A percentile compares a stretch with the other conserved stretches of the same genome.
Evolutionary conservation across 2,888 invertebrate species (phyloP).

Genomic region (Linnaemya tessellans): DNA sequence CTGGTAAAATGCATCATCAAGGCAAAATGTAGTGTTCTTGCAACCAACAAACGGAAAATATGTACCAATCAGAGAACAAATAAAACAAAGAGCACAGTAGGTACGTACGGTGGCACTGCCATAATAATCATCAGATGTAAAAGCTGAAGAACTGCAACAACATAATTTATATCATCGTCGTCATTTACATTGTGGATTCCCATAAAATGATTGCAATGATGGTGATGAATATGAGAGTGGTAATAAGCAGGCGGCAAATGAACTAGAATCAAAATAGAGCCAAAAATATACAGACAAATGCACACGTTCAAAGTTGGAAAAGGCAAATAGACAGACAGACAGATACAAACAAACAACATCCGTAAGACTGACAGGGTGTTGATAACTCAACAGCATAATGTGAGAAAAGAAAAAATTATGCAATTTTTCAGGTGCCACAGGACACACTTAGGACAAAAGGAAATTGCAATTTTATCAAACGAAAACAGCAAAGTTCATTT

Average conservation of each 20-base stretch:
- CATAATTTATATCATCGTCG: slow-evolving; percentile 11
- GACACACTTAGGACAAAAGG: slow-evolving; percentile 43
- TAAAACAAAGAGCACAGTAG: background rate
- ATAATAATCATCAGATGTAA: background rate
- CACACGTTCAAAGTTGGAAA: background rate
- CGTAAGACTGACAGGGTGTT: slow-evolving; percentile 16
- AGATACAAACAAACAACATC: background rate
- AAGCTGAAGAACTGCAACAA: background rate
- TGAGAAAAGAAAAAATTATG: slow-evolving; percentile 19
- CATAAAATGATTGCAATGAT: slow-evolving; percentile 31
- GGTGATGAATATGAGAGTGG: slow-evolving; percentile 25
- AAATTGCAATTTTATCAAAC: slow-evolving; percentile 60
- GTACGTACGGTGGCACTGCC: background rate
- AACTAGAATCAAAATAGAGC: background rate
- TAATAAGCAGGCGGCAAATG: slow-evolving; percentile 18
- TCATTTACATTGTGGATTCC: slow-evolving; percentile 31
- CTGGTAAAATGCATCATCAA: slow-evolving; percentile 36
- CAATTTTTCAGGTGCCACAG: slow-evolving; percentile 53
- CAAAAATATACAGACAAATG: background rate
- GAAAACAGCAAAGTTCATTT: slow-evolving; percentile 4
- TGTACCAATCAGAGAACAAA: slow-evolving; percentile 22
- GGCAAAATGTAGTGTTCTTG: slow-evolving; percentile 3
- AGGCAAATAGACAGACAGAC: background rate
- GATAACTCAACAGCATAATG: slow-evolving; percentile 40
- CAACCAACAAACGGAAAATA: slow-evolving; percentile 31